These are phyloP conservation scores for Hyla sarda DNA, from an alignment of 2,113 vertebrate species.

Conservation along the genomic window DNA sequence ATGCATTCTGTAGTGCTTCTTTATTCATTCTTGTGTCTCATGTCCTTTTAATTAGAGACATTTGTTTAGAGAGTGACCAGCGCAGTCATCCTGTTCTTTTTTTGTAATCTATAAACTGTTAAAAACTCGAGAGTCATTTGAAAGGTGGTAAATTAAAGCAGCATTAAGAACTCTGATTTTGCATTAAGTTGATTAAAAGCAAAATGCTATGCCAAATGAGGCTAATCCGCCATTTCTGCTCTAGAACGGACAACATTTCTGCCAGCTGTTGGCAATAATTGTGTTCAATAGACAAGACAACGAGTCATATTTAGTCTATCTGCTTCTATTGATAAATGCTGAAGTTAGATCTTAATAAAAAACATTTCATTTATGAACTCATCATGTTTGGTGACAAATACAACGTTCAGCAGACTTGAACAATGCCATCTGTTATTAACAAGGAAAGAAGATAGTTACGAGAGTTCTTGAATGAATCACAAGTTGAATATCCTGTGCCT, in stretches of 20 bases:
- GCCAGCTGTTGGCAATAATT: conserved; percentile 48
- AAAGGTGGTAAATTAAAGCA: neutral
- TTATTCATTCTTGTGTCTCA: neutral
- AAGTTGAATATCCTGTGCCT: neutral
- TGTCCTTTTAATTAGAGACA: conserved; percentile 11
- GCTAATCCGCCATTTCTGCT: conserved; percentile 7
- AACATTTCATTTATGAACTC: conserved; percentile 32
- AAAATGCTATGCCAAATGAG: conserved; percentile 51
- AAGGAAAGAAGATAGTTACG: neutral
- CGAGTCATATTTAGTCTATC: conserved; percentile 41
- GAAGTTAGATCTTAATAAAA: conserved; percentile 41
- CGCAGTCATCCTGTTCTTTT: neutral
- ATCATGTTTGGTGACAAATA: conserved; percentile 24
- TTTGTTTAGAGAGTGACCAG: conserved; percentile 21
- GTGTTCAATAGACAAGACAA: conserved; percentile 57
- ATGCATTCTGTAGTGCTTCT: neutral
- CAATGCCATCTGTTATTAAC: neutral
- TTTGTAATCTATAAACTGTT: conserved; percentile 42
- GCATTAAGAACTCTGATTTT: conserved; percentile 36
- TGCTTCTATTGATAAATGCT: conserved; percentile 48
- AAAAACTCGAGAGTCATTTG: conserved; percentile 46
- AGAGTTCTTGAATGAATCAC: neutral
- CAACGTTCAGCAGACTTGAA: neutral
- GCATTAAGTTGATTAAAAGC: conserved; percentile 55
- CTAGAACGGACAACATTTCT: conserved; percentile 22